A percentile compares a stretch with the other conserved stretches of the same genome.
Evolutionary conservation across 2,113 vertebrate genomes (phyloP).

Genomic region (Pedetes capensis): DNA sequence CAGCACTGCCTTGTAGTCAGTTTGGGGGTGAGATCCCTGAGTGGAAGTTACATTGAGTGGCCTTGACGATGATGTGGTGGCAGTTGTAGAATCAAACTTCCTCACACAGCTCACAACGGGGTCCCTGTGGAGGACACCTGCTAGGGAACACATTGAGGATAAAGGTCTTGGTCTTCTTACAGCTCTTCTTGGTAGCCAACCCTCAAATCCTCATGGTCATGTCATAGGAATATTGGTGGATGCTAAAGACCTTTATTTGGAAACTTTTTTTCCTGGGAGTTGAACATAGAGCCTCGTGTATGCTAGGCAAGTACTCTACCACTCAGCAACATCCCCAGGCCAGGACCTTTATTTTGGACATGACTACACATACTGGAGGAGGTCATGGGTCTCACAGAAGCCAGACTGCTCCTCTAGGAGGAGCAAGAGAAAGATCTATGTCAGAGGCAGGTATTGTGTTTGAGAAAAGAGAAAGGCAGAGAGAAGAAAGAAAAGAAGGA

Average conservation of each 20-base stretch:
- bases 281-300: too few relatives aligned
- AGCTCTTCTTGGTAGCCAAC: not conserved
- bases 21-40: not conserved
- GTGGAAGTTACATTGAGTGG: not conserved
- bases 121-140: not conserved
- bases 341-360: not conserved
- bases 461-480: not conserved
- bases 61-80: not conserved
- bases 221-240: not conserved
- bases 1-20: not conserved
- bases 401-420: not conserved
- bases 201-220: not conserved
- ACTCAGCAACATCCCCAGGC: too few relatives aligned
- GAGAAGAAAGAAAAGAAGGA: not conserved
- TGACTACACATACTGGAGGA: not conserved
- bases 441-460: not conserved
- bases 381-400: not conserved
- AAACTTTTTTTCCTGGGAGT: too few relatives aligned
- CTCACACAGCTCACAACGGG: not conserved
- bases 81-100: not conserved
- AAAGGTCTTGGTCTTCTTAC: not conserved
- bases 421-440: not conserved
- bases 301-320: too few relatives aligned
- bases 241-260: not conserved
- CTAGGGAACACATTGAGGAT: not conserved